Evolutionary conservation across 2,888 invertebrate genomes (phyloP), one percentile per base, ranked within the genome.

Genomic region (Eupithecia exiguata): DNA sequence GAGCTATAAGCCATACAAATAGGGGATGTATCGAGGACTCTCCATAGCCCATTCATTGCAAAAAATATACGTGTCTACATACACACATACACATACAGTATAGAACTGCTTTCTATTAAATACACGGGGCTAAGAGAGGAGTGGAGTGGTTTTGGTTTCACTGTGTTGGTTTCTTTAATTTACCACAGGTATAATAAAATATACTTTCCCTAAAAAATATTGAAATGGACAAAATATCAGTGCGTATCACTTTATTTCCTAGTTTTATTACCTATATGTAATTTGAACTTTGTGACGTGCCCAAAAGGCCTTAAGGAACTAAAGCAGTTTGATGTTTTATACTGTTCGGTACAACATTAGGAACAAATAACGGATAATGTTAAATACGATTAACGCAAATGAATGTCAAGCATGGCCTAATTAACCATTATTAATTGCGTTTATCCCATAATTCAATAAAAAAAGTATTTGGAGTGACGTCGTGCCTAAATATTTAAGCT

Each of bases 401-500:
- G 53, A 21, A 53, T 10, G 7, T 1, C 21, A 10, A 21, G n/a
- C 21, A 53, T 21, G 16, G 61, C 7, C 1, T 18, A 18, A 30
- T 61, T 30, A 61, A 36, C 62, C 3, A 30, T 21, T 35, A n/a
- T n/a, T n/a, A 36, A 65, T 18, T 3, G 10, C 12, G 21, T 6
- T 36, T 30, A 21, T 25, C 12, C 25, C n/a, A 12, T n/a, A 71
- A 71, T 71, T 69, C 66, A 74, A 68, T 74, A 49, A 68, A 68
- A n/a, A 71, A 74, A 71, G 68, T 74, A 40, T 69, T 69, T 12
- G 16, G 62, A 65, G 10, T 65, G 63, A 36, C 63, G 16, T 18
- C 18, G 63, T 38, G n/a, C n/a, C 63, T 65, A 38, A 65, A 65
- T n/a, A 65, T 72, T 75, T 75, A 67, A 72, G 70, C 46, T 40